Percentiles rank a stretch among this genome's conserved stretches.
These are phyloP conservation scores for Teinopalpus imperialis DNA, from an alignment of 2,888 invertebrate genomes.

Conservation along the genomic window DNA sequence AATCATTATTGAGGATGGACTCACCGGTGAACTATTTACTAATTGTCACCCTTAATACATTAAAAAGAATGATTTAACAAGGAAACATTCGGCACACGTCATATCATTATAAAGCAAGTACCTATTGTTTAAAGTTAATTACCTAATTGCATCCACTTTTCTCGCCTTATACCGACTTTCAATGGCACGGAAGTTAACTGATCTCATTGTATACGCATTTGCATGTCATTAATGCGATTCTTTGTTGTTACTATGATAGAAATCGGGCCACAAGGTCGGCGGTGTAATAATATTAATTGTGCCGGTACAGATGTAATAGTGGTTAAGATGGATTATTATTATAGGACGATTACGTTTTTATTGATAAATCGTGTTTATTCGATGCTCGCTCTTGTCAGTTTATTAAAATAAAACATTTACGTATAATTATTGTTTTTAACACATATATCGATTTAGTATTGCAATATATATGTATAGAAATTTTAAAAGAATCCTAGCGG, in stretches of 20 bases:
- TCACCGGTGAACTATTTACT: no score
- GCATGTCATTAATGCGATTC: constrained; percentile 68
- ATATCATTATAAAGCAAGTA: constrained; percentile 1
- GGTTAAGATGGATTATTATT: constrained; percentile 38
- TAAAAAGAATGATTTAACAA: no score
- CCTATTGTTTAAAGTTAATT: constrained; percentile 57
- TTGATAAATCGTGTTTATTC: constrained; percentile 28
- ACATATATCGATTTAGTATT: no score
- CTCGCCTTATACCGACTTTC: constrained; percentile 63
- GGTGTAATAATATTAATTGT: constrained; percentile 62
- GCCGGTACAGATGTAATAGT: constrained; percentile 41
- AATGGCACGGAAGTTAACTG: constrained; percentile 64
- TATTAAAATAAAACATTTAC: constrained; percentile 4
- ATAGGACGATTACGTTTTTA: constrained; percentile 33
- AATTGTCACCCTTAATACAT: no score
- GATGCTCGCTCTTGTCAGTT: constrained; percentile 1
- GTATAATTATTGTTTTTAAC: no score
- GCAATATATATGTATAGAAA: no score
- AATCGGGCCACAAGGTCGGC: constrained; percentile 63
- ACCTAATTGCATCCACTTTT: constrained; percentile 55
- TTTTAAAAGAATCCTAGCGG: no score
- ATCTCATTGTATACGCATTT: constrained; percentile 58
- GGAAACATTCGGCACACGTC: constrained; percentile 9
- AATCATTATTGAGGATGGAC: no score
- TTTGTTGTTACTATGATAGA: constrained; percentile 65